Evolutionary conservation across 2,797 vertebrate genomes (phyloP), one percentile per base, ranked within the genome.

Genomic region (Orientallactaga sibirica): DNA sequence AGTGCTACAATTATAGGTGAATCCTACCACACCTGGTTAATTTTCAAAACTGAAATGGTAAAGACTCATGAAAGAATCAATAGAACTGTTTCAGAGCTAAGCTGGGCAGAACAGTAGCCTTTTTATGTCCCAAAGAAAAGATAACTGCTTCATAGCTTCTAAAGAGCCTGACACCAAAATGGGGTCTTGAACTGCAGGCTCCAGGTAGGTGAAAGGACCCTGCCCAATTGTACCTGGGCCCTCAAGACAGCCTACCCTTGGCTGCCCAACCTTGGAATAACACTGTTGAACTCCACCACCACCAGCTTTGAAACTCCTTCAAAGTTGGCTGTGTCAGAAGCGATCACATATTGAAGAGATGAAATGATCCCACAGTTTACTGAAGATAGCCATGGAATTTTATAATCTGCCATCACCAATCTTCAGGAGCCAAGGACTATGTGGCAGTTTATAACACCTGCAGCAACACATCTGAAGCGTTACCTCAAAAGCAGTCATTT

Each of bases 201-300:
- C 62, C 20, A 27, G 22, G 52, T 15, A 62, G 70, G 77, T 24
- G 4, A 22, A 58, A 58, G n/a, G 6, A 75, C 5, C 70, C 64
- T 58, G 25, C n/a, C 16, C 48, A 29, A 58, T 19, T 37, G 18
- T 25, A 18, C 37, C 25, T n/a, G 48, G 25, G 20, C n/a, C 61
- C 25, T 19, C 43, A 33, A 58, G 11, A 64, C 33, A 55, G 33
- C n/a, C 1, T n/a, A 16, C 2, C 61, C 48, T 48, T 75, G 20
- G 27, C 20, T 25, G 11, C 29, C 20, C 24, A 29, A 64, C 73
- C 66, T 70, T 43, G 27, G 11, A 27, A 71, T 37, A 70, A 33
- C 18, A 7, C 6, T 27, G 97, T 96, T 97, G 96, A 94, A 96
- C 96, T 95, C 95, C 92, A 95, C 91, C 77, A 96, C 9, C 48